Evolutionary conservation across 2,888 invertebrate genomes (phyloP).

Genomic region (Athalia circularis): DNA sequence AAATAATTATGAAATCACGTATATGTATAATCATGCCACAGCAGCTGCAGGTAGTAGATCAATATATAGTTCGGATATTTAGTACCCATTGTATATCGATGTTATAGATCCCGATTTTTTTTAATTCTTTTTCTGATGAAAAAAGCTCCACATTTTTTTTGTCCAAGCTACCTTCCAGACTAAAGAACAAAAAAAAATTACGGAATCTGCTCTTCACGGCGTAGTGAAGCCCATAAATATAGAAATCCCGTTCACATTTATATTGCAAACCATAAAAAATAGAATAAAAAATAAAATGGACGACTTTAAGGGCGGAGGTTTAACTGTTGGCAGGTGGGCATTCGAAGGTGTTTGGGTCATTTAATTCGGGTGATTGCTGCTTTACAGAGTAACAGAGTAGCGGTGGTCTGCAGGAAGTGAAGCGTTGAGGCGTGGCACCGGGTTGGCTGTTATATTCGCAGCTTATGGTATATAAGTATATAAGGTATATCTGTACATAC

Average conservation of each 20-base stretch:
- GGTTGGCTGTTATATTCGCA: not conserved
- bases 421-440: constrained; percentile 23
- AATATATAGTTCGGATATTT: too few species aligned
- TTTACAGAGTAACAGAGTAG: constrained; percentile 19
- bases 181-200: too few species aligned
- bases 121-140: not conserved
- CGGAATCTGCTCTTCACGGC: too few species aligned
- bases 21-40: not conserved
- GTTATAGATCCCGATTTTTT: not conserved
- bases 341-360: constrained; percentile 22
- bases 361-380: constrained; percentile 37
- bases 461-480: not conserved
- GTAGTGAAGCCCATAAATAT: too few species aligned
- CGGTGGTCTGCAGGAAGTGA: constrained; percentile 32
- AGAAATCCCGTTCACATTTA: not conserved
- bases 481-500: not conserved
- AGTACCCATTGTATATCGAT: not conserved
- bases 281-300: not conserved
- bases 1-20: constrained; percentile 32
- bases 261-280: not conserved
- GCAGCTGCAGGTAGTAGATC: not conserved
- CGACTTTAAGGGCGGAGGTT: not conserved
- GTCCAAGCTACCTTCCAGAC: too few species aligned
- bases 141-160: too few species aligned
- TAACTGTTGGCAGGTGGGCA: not conserved